Base-by-base conservation (phyloP, 2,113 vertebrate genomes). In the Natator depressus region DNA sequence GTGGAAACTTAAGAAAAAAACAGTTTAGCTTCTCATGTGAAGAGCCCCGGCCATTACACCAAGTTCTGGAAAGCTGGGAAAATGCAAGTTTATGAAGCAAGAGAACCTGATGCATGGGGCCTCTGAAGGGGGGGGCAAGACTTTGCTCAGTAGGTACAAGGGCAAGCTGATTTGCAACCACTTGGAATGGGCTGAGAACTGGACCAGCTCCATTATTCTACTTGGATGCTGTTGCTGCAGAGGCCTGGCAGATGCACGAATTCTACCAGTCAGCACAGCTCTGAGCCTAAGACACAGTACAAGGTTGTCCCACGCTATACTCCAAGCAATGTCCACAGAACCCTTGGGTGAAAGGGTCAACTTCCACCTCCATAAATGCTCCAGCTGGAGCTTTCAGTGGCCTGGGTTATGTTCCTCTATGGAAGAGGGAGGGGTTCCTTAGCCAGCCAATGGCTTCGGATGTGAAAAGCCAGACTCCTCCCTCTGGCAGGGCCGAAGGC, bases 1-100 rank as follows among this genome's bases (percentile, higher is more conserved):
- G 98, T 97, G 19, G 99, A 97, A 96, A 99, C 99, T 99, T 96
- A 93, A 51, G 54, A n/a, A n/a, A 78, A 51, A 29, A 88, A 49
- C 27, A 8, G n/a, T 1, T 13, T 29, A 3, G 3, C 0, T 17
- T 38, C 46, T 29, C 59, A 14, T 0, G 0, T 35, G 31, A 20
- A 0, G 1, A n/a, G 17, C 17, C 65, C 19, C 22, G 11, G 3
- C 31, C 8, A 9, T n/a, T 25, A 25, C 50, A 5, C 22, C 35
- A 12, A 49, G 47, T 31, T 27, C 42, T 50, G 19, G 31, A 35
- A 25, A 13, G 12, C 27, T 13, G 57, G 5, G 57, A 27, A 42
- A 42, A 59, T 4, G 55, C 24, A 2, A 12, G 55, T 57, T 57
- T 1, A 11, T 57, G 55, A 59, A 31, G 31, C 62, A 19, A 2